Conservation (phyloP, 2,797 vertebrate species). For the Bothrops alternatus region DNA sequence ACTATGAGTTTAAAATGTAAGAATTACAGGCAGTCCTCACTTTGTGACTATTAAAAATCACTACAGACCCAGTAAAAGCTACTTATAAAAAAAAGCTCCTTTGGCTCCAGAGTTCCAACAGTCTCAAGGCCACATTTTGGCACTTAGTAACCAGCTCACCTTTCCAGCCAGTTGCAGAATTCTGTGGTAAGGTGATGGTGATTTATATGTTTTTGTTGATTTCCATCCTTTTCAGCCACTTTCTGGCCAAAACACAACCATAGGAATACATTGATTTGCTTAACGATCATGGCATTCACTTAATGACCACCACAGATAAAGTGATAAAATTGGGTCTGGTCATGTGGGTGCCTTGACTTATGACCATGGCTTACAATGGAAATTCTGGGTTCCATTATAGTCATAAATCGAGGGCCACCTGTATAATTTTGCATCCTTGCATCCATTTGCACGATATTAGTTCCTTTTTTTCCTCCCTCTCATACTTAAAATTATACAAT, state of each 20-base stretch:
- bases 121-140: not conserved
- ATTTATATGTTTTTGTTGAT: not conserved
- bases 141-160: not conserved
- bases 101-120: not conserved
- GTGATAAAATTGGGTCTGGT: not conserved
- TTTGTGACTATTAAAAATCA: not conserved
- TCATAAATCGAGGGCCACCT: not conserved
- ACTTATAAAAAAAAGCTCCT: not conserved
- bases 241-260: not conserved
- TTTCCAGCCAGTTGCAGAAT: not conserved
- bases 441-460: not conserved
- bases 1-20: not conserved
- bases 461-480: not conserved
- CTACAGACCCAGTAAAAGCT: not conserved
- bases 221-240: not conserved
- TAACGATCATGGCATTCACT: not conserved
- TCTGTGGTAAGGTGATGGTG: not conserved
- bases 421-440: not conserved
- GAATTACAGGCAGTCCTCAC: not conserved
- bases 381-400: not conserved
- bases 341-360: not conserved
- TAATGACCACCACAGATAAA: not conserved
- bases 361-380: not conserved
- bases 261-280: not conserved
- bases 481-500: not conserved